These are phyloP conservation scores for Globodera rostochiensis DNA, from an alignment of 1,140 invertebrate species.

Conservation along the genomic window DNA sequence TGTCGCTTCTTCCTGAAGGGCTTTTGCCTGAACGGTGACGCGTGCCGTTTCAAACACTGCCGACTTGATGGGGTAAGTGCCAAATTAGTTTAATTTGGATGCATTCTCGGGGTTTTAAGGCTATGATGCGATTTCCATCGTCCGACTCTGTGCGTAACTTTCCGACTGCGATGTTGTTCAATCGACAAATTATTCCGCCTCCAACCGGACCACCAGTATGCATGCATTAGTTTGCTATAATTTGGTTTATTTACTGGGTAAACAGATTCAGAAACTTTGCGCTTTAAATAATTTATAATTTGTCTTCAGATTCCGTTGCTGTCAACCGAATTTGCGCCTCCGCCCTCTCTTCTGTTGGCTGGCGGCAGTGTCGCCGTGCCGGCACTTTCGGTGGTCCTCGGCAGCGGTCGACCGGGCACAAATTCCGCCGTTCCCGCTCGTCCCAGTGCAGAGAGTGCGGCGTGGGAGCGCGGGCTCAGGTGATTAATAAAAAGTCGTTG, in stretches of 20 bases:
- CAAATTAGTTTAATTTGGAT: neutral
- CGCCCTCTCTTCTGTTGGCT: conserved; percentile 2
- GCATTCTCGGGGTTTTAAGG: neutral
- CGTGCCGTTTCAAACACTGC: conserved; percentile 20
- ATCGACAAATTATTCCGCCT: conserved; percentile 17
- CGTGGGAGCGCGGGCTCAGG: conserved; percentile 14
- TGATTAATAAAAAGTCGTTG: neutral
- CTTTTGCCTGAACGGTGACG: conserved; percentile 28
- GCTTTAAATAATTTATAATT: neutral
- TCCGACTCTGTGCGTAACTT: neutral
- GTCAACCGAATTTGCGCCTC: conserved; percentile 24
- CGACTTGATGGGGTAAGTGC: neutral
- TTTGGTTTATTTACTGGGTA: no score
- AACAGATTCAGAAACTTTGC: no score
- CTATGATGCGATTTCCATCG: neutral
- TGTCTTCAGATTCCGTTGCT: conserved; percentile 27
- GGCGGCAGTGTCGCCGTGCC: neutral
- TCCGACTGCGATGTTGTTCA: neutral
- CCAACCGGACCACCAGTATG: conserved; percentile 23
- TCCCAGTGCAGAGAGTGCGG: conserved; percentile 21
- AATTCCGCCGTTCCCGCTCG: neutral
- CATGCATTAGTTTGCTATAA: neutral
- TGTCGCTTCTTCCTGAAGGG: conserved; percentile 19
- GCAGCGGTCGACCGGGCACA: neutral
- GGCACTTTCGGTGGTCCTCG: neutral